A percentile compares a stretch with the other conserved stretches of the same genome.
Conservation (phyloP, 2,888 invertebrate genomes). For the Harmothoe impar region DNA sequence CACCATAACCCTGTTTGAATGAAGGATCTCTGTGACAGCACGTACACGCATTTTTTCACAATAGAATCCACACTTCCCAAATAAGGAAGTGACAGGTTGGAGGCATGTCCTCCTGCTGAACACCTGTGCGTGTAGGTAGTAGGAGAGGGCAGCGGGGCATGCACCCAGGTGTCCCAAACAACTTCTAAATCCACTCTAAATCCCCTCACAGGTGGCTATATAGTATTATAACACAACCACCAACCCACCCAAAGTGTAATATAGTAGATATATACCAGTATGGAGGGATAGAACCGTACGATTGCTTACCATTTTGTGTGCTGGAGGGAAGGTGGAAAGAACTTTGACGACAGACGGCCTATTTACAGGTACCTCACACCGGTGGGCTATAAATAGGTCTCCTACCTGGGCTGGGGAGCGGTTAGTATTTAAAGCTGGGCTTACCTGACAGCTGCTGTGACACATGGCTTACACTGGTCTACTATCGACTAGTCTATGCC, state of each 20-base stretch:
- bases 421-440: neutral
- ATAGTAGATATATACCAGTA: neutral
- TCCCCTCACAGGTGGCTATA: neutral
- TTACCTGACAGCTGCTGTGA: neutral
- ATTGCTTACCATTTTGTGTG: slow-evolving; percentile 6
- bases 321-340: neutral
- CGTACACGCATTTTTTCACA: neutral
- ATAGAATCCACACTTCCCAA: neutral
- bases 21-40: no score
- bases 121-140: neutral
- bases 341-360: neutral
- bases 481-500: no score
- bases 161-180: slow-evolving; percentile 19
- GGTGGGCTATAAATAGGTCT: neutral
- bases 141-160: neutral
- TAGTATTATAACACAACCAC: no score
- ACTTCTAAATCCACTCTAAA: neutral
- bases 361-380: slow-evolving; percentile 4
- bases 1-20: no score
- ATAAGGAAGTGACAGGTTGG: slow-evolving; percentile 28
- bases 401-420: neutral
- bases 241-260: no score
- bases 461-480: no score
- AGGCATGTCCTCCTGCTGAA: neutral
- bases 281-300: neutral